Percentiles rank a stretch among this genome's conserved stretches.
phyloP scores from a whole-genome alignment of 2,888 invertebrate genomes.

The Lasioglossum marginatum region DNA sequence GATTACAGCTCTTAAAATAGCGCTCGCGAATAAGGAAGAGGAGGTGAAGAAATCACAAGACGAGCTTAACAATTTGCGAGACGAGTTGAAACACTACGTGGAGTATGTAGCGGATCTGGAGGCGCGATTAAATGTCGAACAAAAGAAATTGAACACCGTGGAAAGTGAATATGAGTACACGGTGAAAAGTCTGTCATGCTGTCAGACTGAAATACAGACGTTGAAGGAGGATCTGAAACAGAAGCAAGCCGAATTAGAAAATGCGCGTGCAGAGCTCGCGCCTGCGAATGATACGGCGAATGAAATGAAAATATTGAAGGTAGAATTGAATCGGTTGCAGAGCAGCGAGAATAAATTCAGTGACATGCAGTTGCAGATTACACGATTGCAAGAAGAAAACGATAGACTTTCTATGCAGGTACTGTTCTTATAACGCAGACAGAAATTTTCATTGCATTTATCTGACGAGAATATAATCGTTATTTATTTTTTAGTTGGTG shows the following conservation, averaged over 20 bases:
- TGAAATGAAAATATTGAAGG: constrained; percentile 64
- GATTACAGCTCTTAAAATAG: constrained; percentile 66
- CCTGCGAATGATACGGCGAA: constrained; percentile 51
- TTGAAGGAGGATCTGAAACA: constrained; percentile 71
- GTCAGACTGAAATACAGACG: constrained; percentile 67
- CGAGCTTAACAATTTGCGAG: constrained; percentile 78
- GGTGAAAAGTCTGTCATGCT: constrained; percentile 62
- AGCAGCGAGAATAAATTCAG: constrained; percentile 65
- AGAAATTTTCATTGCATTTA: constrained; percentile 8
- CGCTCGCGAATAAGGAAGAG: constrained; percentile 72
- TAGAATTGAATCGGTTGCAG: constrained; percentile 71
- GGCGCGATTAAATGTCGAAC: constrained; percentile 64
- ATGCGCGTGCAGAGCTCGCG: constrained; percentile 63
- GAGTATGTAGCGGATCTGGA: constrained; percentile 86
- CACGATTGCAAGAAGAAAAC: constrained; percentile 86
- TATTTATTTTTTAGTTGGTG: constrained; percentile 67
- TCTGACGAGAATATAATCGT: neutral
- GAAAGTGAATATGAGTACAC: constrained; percentile 68
- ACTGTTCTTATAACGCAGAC: constrained; percentile 43
- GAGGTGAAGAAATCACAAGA: constrained; percentile 72
- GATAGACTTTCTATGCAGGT: constrained; percentile 85
- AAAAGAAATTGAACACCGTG: constrained; percentile 66
- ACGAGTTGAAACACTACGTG: constrained; percentile 83
- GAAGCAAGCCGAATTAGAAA: constrained; percentile 71
- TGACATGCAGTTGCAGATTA: constrained; percentile 77